A percentile compares a stretch with the other conserved stretches of the same genome.
Conservation (phyloP, 2,113 vertebrate species). For the Tupaia chinensis region DNA sequence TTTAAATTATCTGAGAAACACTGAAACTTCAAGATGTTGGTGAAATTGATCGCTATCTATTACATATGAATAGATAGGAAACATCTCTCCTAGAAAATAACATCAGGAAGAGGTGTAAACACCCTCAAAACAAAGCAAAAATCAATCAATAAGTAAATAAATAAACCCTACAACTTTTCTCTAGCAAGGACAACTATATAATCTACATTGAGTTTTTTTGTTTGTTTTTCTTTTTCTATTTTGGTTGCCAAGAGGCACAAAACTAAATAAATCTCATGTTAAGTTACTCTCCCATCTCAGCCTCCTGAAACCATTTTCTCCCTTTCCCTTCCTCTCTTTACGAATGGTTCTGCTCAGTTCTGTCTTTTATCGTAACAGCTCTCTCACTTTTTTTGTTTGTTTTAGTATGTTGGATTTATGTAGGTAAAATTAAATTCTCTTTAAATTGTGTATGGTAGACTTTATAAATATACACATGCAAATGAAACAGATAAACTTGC, state of each 20-base stretch:
- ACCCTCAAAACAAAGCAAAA: neutral
- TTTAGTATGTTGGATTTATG: slow-evolving; percentile 32
- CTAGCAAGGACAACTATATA: neutral
- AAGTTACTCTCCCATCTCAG: neutral
- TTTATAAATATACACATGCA: slow-evolving; percentile 5
- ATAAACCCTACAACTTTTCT: neutral
- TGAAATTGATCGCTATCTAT: neutral
- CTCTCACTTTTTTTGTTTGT: neutral
- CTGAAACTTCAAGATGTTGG: neutral
- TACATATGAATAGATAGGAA: neutral
- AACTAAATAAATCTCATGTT: slow-evolving; percentile 34
- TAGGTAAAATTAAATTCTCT: slow-evolving; percentile 46
- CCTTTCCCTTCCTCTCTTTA: neutral
- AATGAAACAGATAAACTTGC: slow-evolving; percentile 21
- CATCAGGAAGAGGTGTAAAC: neutral
- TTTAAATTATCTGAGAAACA: neutral
- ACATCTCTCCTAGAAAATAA: neutral
- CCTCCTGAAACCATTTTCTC: slow-evolving; percentile 14
- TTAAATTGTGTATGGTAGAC: neutral
- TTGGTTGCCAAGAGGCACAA: slow-evolving; percentile 50
- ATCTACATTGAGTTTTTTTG: neutral
- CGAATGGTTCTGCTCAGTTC: neutral
- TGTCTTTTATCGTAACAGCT: slow-evolving; percentile 33
- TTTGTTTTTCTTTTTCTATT: neutral
- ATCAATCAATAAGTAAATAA: neutral